A percentile compares a stretch with the other conserved stretches of the same genome.
Conservation (phyloP, 2,797 vertebrate genomes). For the Mareca penelope region DNA sequence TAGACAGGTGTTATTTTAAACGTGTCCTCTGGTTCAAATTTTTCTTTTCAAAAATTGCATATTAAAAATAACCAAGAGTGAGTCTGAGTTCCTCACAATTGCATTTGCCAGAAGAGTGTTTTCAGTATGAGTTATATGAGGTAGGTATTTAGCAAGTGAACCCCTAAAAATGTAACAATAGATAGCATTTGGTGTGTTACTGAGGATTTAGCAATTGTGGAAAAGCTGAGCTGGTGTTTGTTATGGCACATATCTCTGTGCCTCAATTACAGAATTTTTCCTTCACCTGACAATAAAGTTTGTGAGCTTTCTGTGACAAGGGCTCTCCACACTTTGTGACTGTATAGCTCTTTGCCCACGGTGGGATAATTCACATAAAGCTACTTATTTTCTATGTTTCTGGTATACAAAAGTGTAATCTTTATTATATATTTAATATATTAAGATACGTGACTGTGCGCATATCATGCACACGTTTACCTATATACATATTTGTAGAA, state of each 20-base stretch:
- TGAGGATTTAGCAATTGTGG: neutral
- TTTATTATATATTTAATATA: neutral
- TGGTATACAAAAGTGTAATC: neutral
- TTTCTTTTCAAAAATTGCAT: neutral
- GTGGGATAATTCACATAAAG: neutral
- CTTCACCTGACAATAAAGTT: neutral
- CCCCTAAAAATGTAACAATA: neutral
- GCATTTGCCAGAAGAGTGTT: neutral
- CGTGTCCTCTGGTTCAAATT: neutral
- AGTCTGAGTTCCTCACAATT: neutral
- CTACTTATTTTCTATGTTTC: neutral
- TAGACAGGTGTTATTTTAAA: neutral
- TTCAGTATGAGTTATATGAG: neutral
- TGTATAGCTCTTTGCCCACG: neutral
- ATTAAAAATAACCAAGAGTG: neutral
- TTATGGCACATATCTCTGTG: neutral
- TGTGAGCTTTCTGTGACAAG: neutral
- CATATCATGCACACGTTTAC: neutral
- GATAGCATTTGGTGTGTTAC: neutral
- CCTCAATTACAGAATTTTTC: neutral
- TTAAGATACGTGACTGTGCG: neutral
- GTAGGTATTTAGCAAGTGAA: accelerated
- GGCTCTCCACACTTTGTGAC: neutral
- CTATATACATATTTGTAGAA: neutral
- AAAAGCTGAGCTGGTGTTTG: neutral